Conservation (phyloP, 23 tunicate species). For the Ciona savignyi region DNA sequence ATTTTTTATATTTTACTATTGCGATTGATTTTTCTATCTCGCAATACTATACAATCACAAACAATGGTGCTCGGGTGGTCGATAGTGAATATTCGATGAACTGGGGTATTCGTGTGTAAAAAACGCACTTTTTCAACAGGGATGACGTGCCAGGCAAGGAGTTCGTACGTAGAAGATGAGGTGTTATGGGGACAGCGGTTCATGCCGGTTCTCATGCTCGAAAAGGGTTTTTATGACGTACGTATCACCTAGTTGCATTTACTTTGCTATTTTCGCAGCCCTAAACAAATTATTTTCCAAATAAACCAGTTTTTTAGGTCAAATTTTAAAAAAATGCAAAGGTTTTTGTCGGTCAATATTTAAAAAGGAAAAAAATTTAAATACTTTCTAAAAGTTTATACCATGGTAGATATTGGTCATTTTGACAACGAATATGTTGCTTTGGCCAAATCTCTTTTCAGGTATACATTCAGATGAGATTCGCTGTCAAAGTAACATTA, state of each 20-base stretch:
- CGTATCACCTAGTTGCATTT: background rate
- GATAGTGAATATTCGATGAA: no score
- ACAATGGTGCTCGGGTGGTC: background rate
- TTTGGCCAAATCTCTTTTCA: no score
- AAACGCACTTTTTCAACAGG: no score
- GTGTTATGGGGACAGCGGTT: constrained; percentile 96
- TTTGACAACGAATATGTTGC: no score
- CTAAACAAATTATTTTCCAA: background rate
- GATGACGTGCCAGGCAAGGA: constrained; percentile 99
- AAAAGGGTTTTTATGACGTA: constrained; percentile 90
- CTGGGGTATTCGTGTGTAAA: no score
- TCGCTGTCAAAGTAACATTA: no score
- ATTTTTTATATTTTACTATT: background rate
- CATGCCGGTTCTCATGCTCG: constrained; percentile 60
- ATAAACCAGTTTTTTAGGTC: background rate
- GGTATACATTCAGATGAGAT: no score
- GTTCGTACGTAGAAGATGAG: constrained; percentile 93
- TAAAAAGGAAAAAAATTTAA: no score
- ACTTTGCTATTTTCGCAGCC: background rate
- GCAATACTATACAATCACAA: background rate
- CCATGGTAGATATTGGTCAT: no score
- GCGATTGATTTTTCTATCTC: background rate
- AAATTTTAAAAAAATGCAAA: no score
- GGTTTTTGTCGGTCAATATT: no score
- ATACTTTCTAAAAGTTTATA: no score